phyloP scores from a whole-genome alignment of 1,140 invertebrate species.

The Brachionus rubens region DNA sequence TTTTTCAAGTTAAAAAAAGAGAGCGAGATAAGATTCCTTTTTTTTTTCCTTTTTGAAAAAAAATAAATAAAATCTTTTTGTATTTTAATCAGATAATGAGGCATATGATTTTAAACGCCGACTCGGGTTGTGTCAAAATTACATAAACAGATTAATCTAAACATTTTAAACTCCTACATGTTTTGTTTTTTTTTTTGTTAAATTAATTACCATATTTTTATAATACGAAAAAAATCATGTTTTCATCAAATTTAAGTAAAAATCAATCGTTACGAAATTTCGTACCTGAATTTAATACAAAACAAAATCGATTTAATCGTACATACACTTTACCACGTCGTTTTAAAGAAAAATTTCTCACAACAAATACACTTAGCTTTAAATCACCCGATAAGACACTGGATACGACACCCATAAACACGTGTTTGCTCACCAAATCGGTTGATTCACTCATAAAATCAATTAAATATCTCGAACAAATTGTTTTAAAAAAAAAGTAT shows the following conservation, averaged over 20 bases:
- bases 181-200: too few relatives aligned
- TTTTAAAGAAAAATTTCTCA: constrained; percentile 33
- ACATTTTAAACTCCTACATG: too few relatives aligned
- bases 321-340: constrained; percentile 20
- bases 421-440: neutral
- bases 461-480: constrained; percentile 1
- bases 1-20: too few relatives aligned
- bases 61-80: too few relatives aligned
- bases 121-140: too few relatives aligned
- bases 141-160: too few relatives aligned
- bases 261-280: neutral
- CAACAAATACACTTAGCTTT: constrained; percentile 13
- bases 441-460: constrained; percentile 1
- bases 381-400: neutral
- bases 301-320: neutral
- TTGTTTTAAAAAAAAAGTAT: constrained; percentile 20
- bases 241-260: too few relatives aligned
- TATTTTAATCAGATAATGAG: too few relatives aligned
- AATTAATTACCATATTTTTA: too few relatives aligned
- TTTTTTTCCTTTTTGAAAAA: too few relatives aligned
- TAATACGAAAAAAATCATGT: neutral
- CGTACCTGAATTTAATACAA: neutral
- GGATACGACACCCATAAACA: neutral
- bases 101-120: too few relatives aligned
- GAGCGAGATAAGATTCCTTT: too few relatives aligned